Base-by-base conservation (phyloP, 2,888 invertebrate genomes). In the Eucera pruinosa region DNA sequence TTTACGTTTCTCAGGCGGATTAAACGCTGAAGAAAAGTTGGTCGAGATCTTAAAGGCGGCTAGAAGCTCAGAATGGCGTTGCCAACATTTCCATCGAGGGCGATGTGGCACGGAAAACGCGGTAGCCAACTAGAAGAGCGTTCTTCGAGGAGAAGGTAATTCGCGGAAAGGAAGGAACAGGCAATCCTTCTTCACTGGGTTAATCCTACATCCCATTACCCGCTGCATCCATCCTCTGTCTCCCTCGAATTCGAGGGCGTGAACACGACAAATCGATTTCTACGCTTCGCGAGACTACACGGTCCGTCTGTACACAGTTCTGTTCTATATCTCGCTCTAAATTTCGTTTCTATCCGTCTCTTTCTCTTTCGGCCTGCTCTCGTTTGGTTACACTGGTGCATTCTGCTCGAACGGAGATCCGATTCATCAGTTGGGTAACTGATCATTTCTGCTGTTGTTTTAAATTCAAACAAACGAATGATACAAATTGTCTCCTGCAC, bases 181-280 rank as follows among this genome's bases (percentile, higher is more conserved):
- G 54, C 70, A 54, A 71, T 75, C 71, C 58, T 71, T 75, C 71
- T 72, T 65, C 58, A n/a, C 23, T 23, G 20, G 55, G 71, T 75
- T 75, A 71, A 71, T 71, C 70, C 74, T 65, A 71, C 64, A 70
- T 71, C 71, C 71, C 62, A 71, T 75, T 75, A 70, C 62, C 57
- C 23, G 25, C 20, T 54, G 62, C 74, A 36, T 70, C 50, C 39
- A 58, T 70, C 55, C 62, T 57, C 70, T 65, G 39, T 55, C 70
- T 55, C 48, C 13, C 43, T 62, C n/a, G 50, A 23, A 41, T 67
- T 64, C 58, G 52, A 50, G 67, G 77, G 77, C 77, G 77, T 68
- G 73, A 77, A 73, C 67, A 67, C 73, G 67, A 67, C 73, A 77
- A 77, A 77, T 77, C 77, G 77, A 77, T 77, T 76, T 77, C 73